Percentiles rank a stretch among this genome's conserved stretches.
These are phyloP conservation scores for Poecilia velifera DNA, from an alignment of 2,797 vertebrate genomes.

Conservation along the genomic window DNA sequence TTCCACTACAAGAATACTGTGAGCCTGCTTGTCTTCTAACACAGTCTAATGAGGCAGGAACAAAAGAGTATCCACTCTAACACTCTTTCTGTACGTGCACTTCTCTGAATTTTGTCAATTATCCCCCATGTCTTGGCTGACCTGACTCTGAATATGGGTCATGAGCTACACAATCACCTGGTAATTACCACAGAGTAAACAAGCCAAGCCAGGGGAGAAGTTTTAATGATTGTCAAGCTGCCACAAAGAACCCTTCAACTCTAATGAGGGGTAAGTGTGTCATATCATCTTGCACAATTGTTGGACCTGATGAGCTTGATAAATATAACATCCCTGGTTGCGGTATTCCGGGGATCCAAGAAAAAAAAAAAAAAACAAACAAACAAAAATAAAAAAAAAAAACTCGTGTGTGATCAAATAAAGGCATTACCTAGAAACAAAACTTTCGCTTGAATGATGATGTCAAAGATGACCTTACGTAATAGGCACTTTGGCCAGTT, in stretches of 20 bases:
- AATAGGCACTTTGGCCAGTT: conserved; percentile 76
- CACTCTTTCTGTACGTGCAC: conserved; percentile 78
- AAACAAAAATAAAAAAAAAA: conserved; percentile 16
- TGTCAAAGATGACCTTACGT: conserved; percentile 74
- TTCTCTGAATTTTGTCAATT: conserved; percentile 79
- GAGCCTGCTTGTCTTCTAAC: conserved; percentile 77
- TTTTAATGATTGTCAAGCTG: conserved; percentile 84
- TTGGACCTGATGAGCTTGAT: conserved; percentile 69
- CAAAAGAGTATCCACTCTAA: conserved; percentile 73
- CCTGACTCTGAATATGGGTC: conserved; percentile 82
- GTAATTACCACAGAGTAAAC: conserved; percentile 84
- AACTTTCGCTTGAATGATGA: conserved; percentile 49
- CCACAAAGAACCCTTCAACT: conserved; percentile 85
- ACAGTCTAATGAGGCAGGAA: conserved; percentile 80
- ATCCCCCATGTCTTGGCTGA: conserved; percentile 76
- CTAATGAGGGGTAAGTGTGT: conserved; percentile 86
- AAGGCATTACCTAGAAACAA: conserved; percentile 73
- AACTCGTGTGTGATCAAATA: conserved; percentile 54
- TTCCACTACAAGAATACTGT: conserved; percentile 68
- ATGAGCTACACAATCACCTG: conserved; percentile 80
- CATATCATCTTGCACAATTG: conserved; percentile 79
- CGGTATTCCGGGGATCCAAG: conserved; percentile 64
- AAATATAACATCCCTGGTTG: conserved; percentile 79
- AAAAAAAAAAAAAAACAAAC: conserved; percentile 29
- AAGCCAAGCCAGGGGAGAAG: conserved; percentile 76